Conservation (phyloP, 2,113 vertebrate genomes). For the Leptosomus discolor region DNA sequence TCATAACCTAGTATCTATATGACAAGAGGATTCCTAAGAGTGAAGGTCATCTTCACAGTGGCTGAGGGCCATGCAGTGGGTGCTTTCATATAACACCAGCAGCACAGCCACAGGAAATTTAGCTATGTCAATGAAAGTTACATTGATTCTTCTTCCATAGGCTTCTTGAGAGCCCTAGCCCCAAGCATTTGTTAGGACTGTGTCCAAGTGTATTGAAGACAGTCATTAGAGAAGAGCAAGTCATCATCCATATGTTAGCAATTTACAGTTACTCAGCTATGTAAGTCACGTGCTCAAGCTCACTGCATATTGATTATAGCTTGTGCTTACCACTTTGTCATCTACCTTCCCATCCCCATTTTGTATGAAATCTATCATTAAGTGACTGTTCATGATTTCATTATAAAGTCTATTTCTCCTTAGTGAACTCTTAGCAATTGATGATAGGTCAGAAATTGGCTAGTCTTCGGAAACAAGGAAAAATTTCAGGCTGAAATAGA, state of each 20-base stretch:
- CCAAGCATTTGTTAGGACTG: background rate
- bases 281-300: background rate
- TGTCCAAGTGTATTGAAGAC: background rate
- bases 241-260: background rate
- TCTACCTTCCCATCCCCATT: background rate
- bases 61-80: background rate
- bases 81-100: background rate
- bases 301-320: background rate
- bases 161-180: background rate
- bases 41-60: background rate
- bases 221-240: background rate
- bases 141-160: background rate
- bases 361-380: background rate
- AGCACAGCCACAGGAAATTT: background rate
- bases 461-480: background rate
- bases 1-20: background rate
- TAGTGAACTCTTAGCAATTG: background rate
- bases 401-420: background rate
- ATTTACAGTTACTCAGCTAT: background rate
- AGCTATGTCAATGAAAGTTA: background rate
- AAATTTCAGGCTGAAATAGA: background rate
- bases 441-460: background rate
- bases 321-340: constrained; percentile 12
- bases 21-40: background rate
- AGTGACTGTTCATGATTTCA: background rate